Base-by-base conservation (phyloP, 2,797 vertebrate species). In the Syndactyla subalaris region DNA sequence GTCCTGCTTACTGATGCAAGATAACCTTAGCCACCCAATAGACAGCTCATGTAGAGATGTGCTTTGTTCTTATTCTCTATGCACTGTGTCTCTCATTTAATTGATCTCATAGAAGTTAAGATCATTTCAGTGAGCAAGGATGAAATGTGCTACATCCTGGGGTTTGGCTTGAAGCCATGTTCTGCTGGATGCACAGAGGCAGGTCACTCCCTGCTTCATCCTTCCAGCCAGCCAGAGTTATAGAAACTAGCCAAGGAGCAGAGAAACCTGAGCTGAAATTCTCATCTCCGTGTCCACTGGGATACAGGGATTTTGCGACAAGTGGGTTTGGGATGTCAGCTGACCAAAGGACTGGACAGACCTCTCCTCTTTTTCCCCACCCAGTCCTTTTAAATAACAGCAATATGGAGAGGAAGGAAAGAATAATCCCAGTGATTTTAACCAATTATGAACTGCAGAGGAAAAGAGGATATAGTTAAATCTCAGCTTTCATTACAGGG, bases 321-420 rank as follows among this genome's bases (percentile, higher is more conserved):
- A 10, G 6, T 32, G 12, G 2, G 2, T 71, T 84, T 61, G 18
- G 6, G 32, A 54, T 61, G 27, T 22, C 52, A 87, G 10, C 7
- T 54, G 30, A 39, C 21, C 45, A 57, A 73, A 67, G 14, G 20
- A 45, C 26, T 18, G n/a, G 36, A 5, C 5, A 66, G 17, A 76
- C 4, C 2, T 29, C 23, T 77, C 15, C 11, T 65, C 43, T 48
- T 78, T 32, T 21, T 88, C 12, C 4, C 5, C 7, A 14, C 5
- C 3, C 7, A 38, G 13, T 52, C 10, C 7, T 77, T 87, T 70
- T 38, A n/a, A 82, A 38, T 70, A 85, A 36, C 14, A 55, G 10
- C 0, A 0, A 3, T 65, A 58, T 1, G 7, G 12, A 10, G 2
- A 29, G 7, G 7, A 9, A 81, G 65, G 18, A 55, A 52, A 55